Evolutionary conservation across 2,113 vertebrate species (phyloP).

Genomic region (Microcebus griseorufus): DNA sequence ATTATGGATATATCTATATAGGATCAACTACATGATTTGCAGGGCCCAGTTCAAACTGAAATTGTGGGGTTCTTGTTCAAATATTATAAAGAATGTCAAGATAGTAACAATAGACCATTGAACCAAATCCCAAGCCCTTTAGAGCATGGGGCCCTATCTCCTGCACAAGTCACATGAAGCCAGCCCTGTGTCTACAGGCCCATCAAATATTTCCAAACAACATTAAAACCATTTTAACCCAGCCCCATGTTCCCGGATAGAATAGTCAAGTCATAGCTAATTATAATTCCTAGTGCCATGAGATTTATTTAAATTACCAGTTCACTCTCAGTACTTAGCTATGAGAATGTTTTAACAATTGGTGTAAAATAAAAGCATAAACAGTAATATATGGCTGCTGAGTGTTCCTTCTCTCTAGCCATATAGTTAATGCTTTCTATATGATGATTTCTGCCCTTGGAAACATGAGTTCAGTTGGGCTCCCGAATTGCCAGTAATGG

Average conservation of each 20-base stretch:
- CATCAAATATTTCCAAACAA: neutral
- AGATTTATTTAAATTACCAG: neutral
- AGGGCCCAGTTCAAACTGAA: neutral
- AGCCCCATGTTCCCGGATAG: neutral
- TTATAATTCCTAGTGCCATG: neutral
- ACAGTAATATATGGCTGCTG: neutral
- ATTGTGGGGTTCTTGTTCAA: neutral
- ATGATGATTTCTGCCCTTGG: neutral
- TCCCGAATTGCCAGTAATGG: neutral
- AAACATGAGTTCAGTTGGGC: neutral
- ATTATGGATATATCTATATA: neutral
- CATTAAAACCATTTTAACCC: neutral
- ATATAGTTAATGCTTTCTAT: slow-evolving; percentile 1
- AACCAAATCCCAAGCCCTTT: neutral
- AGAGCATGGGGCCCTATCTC: neutral
- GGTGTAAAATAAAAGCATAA: neutral
- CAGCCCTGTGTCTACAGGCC: neutral
- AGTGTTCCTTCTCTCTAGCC: neutral
- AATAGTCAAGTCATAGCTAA: neutral
- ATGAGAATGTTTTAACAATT: neutral
- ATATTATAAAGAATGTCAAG: neutral
- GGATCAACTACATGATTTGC: neutral
- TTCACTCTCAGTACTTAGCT: slow-evolving; percentile 17
- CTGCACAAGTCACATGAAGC: neutral
- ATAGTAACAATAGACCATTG: neutral